Base-by-base conservation (phyloP, 2,888 invertebrate genomes). In the Heliconius ismenius region DNA sequence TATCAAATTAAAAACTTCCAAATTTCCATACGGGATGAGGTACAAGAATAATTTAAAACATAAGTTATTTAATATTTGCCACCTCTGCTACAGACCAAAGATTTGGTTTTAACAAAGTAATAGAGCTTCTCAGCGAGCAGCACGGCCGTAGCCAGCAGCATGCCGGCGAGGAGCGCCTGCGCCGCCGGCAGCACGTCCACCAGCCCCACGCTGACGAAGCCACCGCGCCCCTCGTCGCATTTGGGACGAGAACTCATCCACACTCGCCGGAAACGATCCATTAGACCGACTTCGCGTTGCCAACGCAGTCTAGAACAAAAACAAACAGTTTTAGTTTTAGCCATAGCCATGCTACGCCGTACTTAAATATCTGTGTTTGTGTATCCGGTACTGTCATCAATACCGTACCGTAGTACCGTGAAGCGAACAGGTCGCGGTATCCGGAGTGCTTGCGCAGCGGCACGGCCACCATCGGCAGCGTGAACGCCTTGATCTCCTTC, bases 231-330 rank as follows among this genome's bases (percentile, higher is more conserved):
- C 36, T 89, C 87, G 81, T 91, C 94, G 86, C 96, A 96, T 81
- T 90, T 92, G 24, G 95, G 94, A 79, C 92, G 93, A 82, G 90
- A 89, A 26, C 94, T 93, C 86, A 95, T 88, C 95, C 96, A 96
- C 78, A 90, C 89, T 76, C 91, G 91, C 18, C 92, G 92, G 81
- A 89, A 90, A 26, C 93, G 94, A 58, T 88, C 89, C 87, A 95
- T 90, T 75, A 96, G 85, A 0, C 96, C 95, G 76, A 90, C 91
- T 86, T 96, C 96, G 63, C 95, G 94, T 84, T 95, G 95, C 95
- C 95, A 95, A 0, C 95, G 94, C 77, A 95, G 81, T 82, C 95
- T 95, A 81, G 4, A 81, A 69, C 32, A 4, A n/a, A 65, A 11
- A 36, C 28, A 32, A 21, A 32, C 64, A 64, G 21, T n/a, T 58